These are phyloP conservation scores for Eristalinus aeneus DNA, from an alignment of 2,888 invertebrate species.

Conservation along the genomic window DNA sequence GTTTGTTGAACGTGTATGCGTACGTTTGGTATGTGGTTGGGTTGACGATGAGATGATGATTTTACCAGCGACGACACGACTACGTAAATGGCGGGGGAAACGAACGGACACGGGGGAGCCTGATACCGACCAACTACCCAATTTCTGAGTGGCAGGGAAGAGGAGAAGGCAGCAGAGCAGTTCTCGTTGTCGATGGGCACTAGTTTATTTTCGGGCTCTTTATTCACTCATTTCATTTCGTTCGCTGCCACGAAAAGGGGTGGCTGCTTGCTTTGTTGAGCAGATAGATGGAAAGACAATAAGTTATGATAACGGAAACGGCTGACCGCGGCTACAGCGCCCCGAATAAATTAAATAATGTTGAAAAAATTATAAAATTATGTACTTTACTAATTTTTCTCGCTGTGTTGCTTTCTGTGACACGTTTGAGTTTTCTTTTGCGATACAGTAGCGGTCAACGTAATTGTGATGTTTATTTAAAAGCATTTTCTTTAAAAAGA, in stretches of 20 bases:
- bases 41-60: background rate
- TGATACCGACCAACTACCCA: background rate
- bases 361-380: slow-evolving; percentile 6
- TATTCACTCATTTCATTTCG: slow-evolving; percentile 66
- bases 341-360: slow-evolving; percentile 47
- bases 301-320: slow-evolving; percentile 66
- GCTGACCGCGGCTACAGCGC: slow-evolving; percentile 58
- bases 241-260: slow-evolving; percentile 64
- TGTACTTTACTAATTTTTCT: background rate
- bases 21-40: slow-evolving; percentile 7
- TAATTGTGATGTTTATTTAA: background rate
- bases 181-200: slow-evolving; percentile 33
- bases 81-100: slow-evolving; percentile 3
- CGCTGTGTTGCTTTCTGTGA: slow-evolving; percentile 1
- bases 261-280: slow-evolving; percentile 45
- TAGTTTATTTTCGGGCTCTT: slow-evolving; percentile 65
- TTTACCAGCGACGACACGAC: slow-evolving; percentile 1
- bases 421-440: background rate
- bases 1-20: slow-evolving; percentile 20
- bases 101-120: background rate
- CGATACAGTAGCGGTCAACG: background rate
- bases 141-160: background rate
- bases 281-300: slow-evolving; percentile 62
- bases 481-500: background rate
- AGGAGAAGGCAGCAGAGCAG: background rate